Conservation (phyloP, 1,140 invertebrate genomes). For the Oscheius sp. region DNA sequence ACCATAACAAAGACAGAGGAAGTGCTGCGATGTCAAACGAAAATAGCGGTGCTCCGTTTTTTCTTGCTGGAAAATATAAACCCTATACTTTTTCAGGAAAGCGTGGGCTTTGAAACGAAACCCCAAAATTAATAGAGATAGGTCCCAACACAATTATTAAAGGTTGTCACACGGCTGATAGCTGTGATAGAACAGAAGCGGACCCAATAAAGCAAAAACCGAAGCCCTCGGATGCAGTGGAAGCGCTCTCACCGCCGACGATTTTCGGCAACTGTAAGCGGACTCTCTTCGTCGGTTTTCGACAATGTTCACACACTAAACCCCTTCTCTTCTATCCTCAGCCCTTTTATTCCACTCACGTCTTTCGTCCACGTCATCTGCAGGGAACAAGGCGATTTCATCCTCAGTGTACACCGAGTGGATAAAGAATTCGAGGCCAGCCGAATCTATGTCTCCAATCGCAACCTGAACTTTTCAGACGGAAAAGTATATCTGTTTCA, state of each 20-base stretch:
- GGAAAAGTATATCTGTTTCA: not conserved
- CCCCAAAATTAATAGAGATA: no score
- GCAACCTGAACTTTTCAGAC: constrained; percentile 48
- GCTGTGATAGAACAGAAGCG: not conserved
- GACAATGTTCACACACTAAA: constrained; percentile 7
- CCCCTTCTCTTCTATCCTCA: no score
- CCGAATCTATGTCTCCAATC: constrained; percentile 56
- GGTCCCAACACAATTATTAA: no score
- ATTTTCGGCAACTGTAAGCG: not conserved
- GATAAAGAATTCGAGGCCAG: constrained; percentile 56
- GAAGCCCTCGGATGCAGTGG: not conserved
- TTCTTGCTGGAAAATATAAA: no score
- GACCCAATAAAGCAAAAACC: not conserved
- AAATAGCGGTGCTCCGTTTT: no score
- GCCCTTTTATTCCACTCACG: constrained; percentile 17
- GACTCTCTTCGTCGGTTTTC: constrained; percentile 7
- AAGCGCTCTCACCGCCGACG: not conserved
- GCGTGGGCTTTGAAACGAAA: no score
- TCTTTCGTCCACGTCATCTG: constrained; percentile 33
- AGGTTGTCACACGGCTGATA: no score
- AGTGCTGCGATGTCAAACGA: no score
- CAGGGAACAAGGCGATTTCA: constrained; percentile 43
- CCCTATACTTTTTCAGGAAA: no score
- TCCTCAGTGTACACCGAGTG: constrained; percentile 60
- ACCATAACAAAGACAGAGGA: not conserved